Evolutionary conservation across 2,888 invertebrate species (phyloP).

Genomic region (Ornithoptera alexandrae): DNA sequence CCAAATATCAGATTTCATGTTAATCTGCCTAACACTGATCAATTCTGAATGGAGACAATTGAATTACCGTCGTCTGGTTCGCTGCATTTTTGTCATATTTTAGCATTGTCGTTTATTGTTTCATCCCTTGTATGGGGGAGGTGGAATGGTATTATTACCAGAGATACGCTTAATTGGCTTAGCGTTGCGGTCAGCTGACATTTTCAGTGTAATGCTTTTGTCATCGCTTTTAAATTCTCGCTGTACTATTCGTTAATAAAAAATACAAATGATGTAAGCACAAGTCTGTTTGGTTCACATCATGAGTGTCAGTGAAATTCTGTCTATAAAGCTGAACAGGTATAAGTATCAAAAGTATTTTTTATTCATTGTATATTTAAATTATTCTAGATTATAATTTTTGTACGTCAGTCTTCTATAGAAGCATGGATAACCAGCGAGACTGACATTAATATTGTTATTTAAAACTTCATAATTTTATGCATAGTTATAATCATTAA

Average conservation of each 20-base stretch:
- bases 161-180: constrained; percentile 77
- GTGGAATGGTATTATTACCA: constrained; percentile 56
- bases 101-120: constrained; percentile 42
- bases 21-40: constrained; percentile 75
- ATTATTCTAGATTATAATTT: no score
- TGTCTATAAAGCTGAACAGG: background rate
- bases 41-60: constrained; percentile 71
- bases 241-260: constrained; percentile 58
- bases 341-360: no score
- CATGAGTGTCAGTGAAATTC: background rate
- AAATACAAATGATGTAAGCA: constrained; percentile 38
- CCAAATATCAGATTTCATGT: constrained; percentile 77
- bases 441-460: no score
- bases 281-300: constrained; percentile 3
- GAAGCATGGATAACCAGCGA: no score
- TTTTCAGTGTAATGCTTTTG: constrained; percentile 75
- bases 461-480: no score
- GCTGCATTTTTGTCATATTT: constrained; percentile 72
- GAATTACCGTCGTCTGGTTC: constrained; percentile 75
- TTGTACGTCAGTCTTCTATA: no score
- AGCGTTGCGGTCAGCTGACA: constrained; percentile 73
- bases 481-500: no score
- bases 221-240: constrained; percentile 70
- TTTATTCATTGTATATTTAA: no score
- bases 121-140: constrained; percentile 47